A percentile compares a stretch with the other conserved stretches of the same genome.
These are phyloP conservation scores for Xenentodon cancila DNA, from an alignment of 2,797 vertebrate genomes.

Conservation along the genomic window DNA sequence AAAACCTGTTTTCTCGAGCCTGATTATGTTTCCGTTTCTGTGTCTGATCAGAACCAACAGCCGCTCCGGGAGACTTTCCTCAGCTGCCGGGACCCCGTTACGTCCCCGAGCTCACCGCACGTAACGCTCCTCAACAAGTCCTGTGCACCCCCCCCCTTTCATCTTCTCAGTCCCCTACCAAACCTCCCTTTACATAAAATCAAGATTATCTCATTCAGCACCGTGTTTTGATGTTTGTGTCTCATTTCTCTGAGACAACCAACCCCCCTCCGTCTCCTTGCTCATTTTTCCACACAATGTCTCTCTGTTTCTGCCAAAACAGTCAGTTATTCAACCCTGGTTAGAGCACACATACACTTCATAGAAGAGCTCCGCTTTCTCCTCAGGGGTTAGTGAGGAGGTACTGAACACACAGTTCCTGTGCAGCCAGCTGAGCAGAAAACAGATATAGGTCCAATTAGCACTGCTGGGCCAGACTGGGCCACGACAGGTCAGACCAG, in stretches of 20 bases:
- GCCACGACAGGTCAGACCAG: slow-evolving; percentile 39
- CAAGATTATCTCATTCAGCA: slow-evolving; percentile 12
- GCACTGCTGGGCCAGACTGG: slow-evolving; percentile 36
- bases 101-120: slow-evolving; percentile 31
- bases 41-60: slow-evolving; percentile 69
- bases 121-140: slow-evolving; percentile 30
- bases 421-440: slow-evolving; percentile 59
- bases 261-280: neutral
- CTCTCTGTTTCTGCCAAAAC: slow-evolving; percentile 52
- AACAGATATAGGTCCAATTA: slow-evolving; percentile 62
- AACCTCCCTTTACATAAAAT: slow-evolving; percentile 9
- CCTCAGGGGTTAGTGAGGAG: slow-evolving; percentile 44
- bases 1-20: slow-evolving; percentile 38
- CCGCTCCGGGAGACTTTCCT: slow-evolving; percentile 40
- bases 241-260: slow-evolving; percentile 49
- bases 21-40: slow-evolving; percentile 44
- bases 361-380: slow-evolving; percentile 40
- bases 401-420: slow-evolving; percentile 43
- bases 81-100: slow-evolving; percentile 26
- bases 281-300: slow-evolving; percentile 52
- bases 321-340: slow-evolving; percentile 55
- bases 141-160: neutral
- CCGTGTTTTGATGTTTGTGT: slow-evolving; percentile 25
- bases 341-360: slow-evolving; percentile 46
- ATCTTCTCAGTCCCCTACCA: slow-evolving; percentile 9